phyloP scores from a whole-genome alignment of 2,888 invertebrate species.

The Eupithecia vulgata region DNA sequence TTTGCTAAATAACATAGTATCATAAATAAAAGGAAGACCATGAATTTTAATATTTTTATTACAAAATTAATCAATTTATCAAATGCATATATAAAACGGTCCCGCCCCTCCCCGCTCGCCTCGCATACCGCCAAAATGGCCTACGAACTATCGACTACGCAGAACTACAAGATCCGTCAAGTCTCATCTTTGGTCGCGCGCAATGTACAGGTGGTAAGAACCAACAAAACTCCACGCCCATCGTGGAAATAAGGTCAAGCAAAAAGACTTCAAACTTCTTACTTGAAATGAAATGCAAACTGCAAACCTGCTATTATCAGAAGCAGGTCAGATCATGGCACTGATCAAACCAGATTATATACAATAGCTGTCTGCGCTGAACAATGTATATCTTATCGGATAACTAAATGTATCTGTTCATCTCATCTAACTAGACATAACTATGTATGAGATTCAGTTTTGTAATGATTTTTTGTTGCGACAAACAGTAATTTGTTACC shows the following conservation, averaged over 20 bases:
- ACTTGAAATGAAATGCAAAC: slow-evolving; percentile 17
- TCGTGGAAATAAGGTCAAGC: slow-evolving; percentile 40
- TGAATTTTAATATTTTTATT: too few species aligned
- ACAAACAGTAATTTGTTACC: slow-evolving; percentile 1
- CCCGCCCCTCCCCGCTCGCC: too few species aligned
- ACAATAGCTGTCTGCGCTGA: slow-evolving; percentile 43
- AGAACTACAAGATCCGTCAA: too few species aligned
- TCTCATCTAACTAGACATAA: slow-evolving; percentile 21
- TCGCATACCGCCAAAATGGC: too few species aligned
- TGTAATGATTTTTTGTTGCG: slow-evolving; percentile 23
- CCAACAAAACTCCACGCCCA: background rate
- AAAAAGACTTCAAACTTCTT: slow-evolving; percentile 24
- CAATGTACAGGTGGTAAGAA: background rate
- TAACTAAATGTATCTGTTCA: slow-evolving; percentile 40
- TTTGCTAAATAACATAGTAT: too few species aligned
- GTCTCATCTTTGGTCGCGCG: too few species aligned
- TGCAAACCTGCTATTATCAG: slow-evolving; percentile 39
- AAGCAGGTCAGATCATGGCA: slow-evolving; percentile 33
- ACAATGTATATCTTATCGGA: slow-evolving; percentile 39
- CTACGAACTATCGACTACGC: too few species aligned
- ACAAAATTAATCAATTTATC: too few species aligned
- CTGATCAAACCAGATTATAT: slow-evolving; percentile 6
- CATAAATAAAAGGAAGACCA: too few species aligned
- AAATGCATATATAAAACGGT: too few species aligned
- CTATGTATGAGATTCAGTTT: slow-evolving; percentile 40